Conservation (phyloP, 2,797 vertebrate species). For the Takifugu rubripes region DNA sequence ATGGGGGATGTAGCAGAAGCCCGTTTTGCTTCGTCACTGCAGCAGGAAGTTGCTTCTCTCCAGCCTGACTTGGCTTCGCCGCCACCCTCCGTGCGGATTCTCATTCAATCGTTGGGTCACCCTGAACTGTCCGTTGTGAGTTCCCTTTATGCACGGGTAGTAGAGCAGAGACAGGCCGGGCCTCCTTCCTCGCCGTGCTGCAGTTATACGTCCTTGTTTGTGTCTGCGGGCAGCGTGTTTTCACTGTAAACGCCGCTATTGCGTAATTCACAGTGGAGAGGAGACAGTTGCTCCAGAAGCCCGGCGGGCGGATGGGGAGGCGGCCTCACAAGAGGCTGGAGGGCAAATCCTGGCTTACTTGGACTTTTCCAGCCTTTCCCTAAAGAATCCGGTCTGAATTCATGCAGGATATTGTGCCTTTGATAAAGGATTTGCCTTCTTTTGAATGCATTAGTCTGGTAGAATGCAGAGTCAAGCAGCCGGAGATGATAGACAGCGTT, state of each 20-base stretch:
- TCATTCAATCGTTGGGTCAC: slow-evolving; percentile 46
- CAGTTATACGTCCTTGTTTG: slow-evolving; percentile 48
- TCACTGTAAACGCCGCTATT: slow-evolving; percentile 50
- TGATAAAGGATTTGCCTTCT: slow-evolving; percentile 19
- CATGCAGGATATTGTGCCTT: slow-evolving; percentile 1
- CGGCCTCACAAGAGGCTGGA: slow-evolving; percentile 41
- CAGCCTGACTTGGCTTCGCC: slow-evolving; percentile 25
- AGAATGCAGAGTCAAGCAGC: slow-evolving; percentile 5
- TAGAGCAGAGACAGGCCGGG: slow-evolving; percentile 22
- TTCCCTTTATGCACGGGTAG: slow-evolving; percentile 22
- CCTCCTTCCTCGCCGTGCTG: slow-evolving; percentile 13
- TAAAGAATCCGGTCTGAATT: slow-evolving; percentile 26
- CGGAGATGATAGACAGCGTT: slow-evolving; percentile 29
- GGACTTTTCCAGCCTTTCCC: slow-evolving; percentile 25
- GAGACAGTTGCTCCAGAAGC: slow-evolving; percentile 45
- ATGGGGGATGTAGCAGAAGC: slow-evolving; percentile 37
- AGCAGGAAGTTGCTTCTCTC: slow-evolving; percentile 37
- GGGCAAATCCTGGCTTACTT: slow-evolving; percentile 46
- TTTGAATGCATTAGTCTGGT: slow-evolving; percentile 13
- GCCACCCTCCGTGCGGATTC: slow-evolving; percentile 12
- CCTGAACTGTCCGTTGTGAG: slow-evolving; percentile 47
- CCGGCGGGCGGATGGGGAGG: slow-evolving; percentile 49
- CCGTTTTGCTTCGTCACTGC: slow-evolving; percentile 41
- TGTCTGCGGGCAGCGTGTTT: slow-evolving; percentile 30
- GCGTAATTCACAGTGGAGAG: slow-evolving; percentile 58